phyloP scores from a whole-genome alignment of 1,140 invertebrate genomes.

The Orius insidiosus region DNA sequence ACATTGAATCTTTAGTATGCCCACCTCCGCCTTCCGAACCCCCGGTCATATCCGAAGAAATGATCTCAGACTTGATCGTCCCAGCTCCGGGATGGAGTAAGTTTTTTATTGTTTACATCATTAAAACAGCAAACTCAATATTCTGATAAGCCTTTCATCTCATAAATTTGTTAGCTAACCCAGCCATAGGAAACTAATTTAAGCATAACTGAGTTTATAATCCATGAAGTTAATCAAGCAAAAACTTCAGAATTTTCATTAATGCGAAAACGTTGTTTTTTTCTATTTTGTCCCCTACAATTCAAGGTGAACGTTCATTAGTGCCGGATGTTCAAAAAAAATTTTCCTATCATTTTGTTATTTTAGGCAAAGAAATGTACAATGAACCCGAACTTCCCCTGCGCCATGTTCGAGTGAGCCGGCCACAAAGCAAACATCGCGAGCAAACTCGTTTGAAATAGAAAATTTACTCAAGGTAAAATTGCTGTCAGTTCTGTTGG shows the following conservation, averaged over 20 bases:
- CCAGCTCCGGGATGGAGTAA: slow-evolving; percentile 85
- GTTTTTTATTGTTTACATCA: slow-evolving; percentile 19
- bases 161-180: too few species aligned
- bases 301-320: too few species aligned
- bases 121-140: too few species aligned
- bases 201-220: too few species aligned
- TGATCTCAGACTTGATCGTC: slow-evolving; percentile 88
- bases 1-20: slow-evolving; percentile 88
- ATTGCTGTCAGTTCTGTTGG: not conserved
- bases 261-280: too few species aligned
- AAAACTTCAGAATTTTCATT: too few species aligned
- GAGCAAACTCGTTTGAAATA: slow-evolving; percentile 77
- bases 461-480: slow-evolving; percentile 64
- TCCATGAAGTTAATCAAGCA: too few species aligned
- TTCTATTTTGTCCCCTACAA: not conserved
- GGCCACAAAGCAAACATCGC: slow-evolving; percentile 37
- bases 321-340: too few species aligned
- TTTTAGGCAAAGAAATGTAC: slow-evolving; percentile 46
- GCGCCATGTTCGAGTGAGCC: slow-evolving; percentile 25
- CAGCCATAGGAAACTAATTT: too few species aligned
- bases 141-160: too few species aligned
- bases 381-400: slow-evolving; percentile 41
- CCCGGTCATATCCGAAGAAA: slow-evolving; percentile 82
- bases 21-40: slow-evolving; percentile 86
- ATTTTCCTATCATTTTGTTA: slow-evolving; percentile 10